phyloP scores from a whole-genome alignment of 2,113 vertebrate genomes.

The Lontra canadensis region DNA sequence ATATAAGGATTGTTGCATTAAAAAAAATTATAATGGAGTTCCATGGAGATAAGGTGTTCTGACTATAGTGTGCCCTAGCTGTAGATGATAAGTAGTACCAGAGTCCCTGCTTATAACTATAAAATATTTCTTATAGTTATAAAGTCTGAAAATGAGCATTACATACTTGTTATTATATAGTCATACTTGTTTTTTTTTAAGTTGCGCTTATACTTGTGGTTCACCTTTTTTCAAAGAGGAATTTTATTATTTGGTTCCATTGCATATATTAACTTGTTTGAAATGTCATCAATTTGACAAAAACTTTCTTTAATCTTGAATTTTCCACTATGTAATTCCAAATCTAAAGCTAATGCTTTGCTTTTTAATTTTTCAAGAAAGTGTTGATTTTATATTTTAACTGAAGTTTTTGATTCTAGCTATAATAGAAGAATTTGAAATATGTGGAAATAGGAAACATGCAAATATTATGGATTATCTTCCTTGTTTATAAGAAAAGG shows the following conservation, averaged over 20 bases:
- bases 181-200: not conserved
- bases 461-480: not conserved
- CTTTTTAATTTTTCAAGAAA: not conserved
- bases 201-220: not conserved
- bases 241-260: slow-evolving; percentile 13
- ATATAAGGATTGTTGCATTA: slow-evolving; percentile 41
- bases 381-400: slow-evolving; percentile 16
- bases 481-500: not conserved
- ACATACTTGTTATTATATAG: not conserved
- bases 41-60: slow-evolving; percentile 33
- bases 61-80: not conserved
- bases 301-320: slow-evolving; percentile 14
- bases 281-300: not conserved
- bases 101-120: slow-evolving; percentile 25
- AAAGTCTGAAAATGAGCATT: not conserved
- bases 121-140: not conserved
- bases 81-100: slow-evolving; percentile 22
- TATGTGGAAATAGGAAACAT: not conserved
- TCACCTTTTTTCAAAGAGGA: slow-evolving; percentile 21
- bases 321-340: slow-evolving; percentile 35
- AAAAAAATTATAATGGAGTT: slow-evolving; percentile 26
- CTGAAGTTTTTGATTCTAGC: not conserved
- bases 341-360: slow-evolving; percentile 42
- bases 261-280: not conserved
- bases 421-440: not conserved